Evolutionary conservation across 2,888 invertebrate species (phyloP).

Genomic region (Drosophila subquinaria): DNA sequence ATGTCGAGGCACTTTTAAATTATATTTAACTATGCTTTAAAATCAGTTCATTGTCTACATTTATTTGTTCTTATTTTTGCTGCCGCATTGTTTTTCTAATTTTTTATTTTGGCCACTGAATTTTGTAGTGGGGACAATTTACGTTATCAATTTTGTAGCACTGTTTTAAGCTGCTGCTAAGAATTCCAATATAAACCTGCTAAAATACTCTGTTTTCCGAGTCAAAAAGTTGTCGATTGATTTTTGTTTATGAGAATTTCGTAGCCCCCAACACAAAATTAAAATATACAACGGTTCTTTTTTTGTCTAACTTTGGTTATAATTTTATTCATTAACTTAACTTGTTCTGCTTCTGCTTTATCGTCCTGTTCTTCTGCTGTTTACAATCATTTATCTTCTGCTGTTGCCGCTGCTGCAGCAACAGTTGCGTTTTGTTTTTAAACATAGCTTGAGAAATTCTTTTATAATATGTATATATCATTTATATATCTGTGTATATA

Average conservation of each 20-base stretch:
- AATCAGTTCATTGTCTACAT: too few relatives aligned
- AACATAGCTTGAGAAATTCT: conserved; percentile 73
- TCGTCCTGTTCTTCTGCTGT: conserved; percentile 34
- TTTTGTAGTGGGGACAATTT: too few relatives aligned
- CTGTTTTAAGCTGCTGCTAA: neutral
- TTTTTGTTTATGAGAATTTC: neutral
- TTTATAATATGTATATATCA: conserved; percentile 54
- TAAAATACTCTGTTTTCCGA: neutral
- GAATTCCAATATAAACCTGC: neutral
- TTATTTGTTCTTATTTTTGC: too few relatives aligned
- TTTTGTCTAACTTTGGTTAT: conserved; percentile 77
- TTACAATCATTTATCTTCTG: conserved; percentile 43
- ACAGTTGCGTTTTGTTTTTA: conserved; percentile 56
- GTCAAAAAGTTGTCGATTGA: too few relatives aligned
- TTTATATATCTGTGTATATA: conserved; percentile 19
- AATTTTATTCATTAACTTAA: conserved; percentile 78
- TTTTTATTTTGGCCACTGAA: too few relatives aligned
- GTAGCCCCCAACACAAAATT: neutral
- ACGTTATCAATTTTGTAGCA: too few relatives aligned
- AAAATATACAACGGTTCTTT: neutral
- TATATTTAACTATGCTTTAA: too few relatives aligned
- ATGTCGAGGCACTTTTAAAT: too few relatives aligned
- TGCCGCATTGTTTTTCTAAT: too few relatives aligned
- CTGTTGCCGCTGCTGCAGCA: conserved; percentile 50
- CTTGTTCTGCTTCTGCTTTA: conserved; percentile 57